Conservation (phyloP, 2,888 invertebrate species). For the Erannis defoliaria region DNA sequence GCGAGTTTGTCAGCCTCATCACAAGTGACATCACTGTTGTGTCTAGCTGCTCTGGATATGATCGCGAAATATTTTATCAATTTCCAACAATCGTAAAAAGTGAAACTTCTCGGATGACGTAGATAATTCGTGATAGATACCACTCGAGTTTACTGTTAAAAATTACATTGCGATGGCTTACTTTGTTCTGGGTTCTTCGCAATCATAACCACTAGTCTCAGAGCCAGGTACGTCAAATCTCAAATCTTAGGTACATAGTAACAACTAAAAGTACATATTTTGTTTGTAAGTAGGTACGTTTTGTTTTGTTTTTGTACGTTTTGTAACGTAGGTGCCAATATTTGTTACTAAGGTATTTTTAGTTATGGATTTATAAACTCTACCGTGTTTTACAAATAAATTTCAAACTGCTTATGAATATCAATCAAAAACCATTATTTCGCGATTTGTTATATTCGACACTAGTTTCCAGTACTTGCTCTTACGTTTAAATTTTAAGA, state of each 20-base stretch:
- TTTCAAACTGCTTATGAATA: no score
- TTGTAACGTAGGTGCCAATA: no score
- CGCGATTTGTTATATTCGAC: no score
- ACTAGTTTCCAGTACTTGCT: no score
- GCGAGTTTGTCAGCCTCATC: conserved; percentile 8
- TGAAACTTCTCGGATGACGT: conserved; percentile 38
- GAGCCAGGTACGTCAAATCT: conserved; percentile 9
- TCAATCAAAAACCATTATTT: no score
- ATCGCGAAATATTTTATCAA: conserved; percentile 31
- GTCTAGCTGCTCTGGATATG: conserved; percentile 28
- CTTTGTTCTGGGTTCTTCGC: conserved; percentile 35
- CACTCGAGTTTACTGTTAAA: conserved; percentile 36
- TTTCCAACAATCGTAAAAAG: conserved; percentile 37
- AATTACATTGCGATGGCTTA: conserved; percentile 37
- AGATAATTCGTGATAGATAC: conserved; percentile 41
- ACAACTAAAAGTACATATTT: not conserved
- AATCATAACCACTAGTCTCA: conserved; percentile 27
- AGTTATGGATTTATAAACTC: no score
- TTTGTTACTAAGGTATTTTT: no score
- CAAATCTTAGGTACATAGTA: not conserved
- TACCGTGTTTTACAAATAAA: no score
- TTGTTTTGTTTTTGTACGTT: no score
- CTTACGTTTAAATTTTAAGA: no score
- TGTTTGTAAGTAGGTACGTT: no score
- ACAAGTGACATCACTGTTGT: conserved; percentile 14